Base-by-base conservation (phyloP, 2,888 invertebrate genomes). In the Eugnorisma glareosa region DNA sequence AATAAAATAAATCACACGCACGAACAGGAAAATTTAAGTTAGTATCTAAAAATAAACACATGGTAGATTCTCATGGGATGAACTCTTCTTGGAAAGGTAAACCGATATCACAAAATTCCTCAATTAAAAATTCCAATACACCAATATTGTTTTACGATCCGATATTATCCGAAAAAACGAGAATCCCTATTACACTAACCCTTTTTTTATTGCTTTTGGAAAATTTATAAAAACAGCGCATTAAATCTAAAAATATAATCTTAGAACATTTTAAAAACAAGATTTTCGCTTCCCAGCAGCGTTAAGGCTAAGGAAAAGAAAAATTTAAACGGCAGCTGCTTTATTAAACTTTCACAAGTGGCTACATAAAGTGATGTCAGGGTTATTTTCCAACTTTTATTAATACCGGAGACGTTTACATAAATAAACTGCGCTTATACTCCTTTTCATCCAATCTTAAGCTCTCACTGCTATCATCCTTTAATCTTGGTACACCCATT, bases 401-500 rank as follows among this genome's bases (percentile, higher is more conserved):
- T 74, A 83, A 79, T 86, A 79, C 69, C 48, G 51, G 67, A 79
- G 72, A 75, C 83, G 70, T 86, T 79, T 77, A 64, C 59, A 77
- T 82, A 69, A 81, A 84, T 57, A 76, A 81, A 84, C 35, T 73
- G 63, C 7, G 40, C 48, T 61, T 66, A 70, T 57, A 21, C 74
- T 74, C 59, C 67, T 59, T 63, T 75, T 37, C 70, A 68, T 81
- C 54, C 85, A 85, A 85, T 84, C 82, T 84, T 54, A 63, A 69
- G 31, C n/a, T 24, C 66, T 72, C 37, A n/a, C n/a, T n/a, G 35
- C 31, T 57, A 77, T 54, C 67, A 59, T 61, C 66, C 72, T 85
- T 77, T 85, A 82, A 83, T 84, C 79, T 79, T 70, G 43, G 74
- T 51, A 74, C 72, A 75, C 48, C 78, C 84, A 89, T 90, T 89